phyloP scores from a whole-genome alignment of 2,113 vertebrate species.

The Haemorhous mexicanus region DNA sequence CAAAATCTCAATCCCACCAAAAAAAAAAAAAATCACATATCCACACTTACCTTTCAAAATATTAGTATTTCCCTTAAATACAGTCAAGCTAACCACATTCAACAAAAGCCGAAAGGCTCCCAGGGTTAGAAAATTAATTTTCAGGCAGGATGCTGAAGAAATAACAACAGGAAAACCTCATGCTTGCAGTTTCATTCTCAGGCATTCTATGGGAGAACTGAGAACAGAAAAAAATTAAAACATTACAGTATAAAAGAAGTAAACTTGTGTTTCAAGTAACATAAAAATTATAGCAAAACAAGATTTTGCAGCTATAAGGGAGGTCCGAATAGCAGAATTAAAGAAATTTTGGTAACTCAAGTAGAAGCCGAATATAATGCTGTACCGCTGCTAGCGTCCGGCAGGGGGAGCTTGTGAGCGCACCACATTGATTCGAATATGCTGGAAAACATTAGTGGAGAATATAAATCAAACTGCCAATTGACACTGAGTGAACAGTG shows the following conservation, averaged over 20 bases:
- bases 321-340: neutral
- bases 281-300: neutral
- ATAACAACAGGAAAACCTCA: neutral
- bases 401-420: neutral
- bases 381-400: neutral
- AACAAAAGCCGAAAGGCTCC: neutral
- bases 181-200: neutral
- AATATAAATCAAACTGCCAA: neutral
- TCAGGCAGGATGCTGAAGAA: neutral
- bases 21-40: neutral
- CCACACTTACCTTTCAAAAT: neutral
- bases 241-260: neutral
- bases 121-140: neutral
- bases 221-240: neutral
- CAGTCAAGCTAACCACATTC: neutral
- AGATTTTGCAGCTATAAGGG: neutral
- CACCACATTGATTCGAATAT: rapidly evolving
- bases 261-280: neutral
- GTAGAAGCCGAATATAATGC: neutral
- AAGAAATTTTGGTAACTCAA: neutral
- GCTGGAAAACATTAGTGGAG: neutral
- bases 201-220: neutral
- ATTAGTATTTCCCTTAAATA: neutral
- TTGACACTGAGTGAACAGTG: neutral
- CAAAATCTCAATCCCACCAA: neutral